These are phyloP conservation scores for Aepyceros melampus DNA, from an alignment of 2,113 vertebrate genomes.

Conservation along the genomic window DNA sequence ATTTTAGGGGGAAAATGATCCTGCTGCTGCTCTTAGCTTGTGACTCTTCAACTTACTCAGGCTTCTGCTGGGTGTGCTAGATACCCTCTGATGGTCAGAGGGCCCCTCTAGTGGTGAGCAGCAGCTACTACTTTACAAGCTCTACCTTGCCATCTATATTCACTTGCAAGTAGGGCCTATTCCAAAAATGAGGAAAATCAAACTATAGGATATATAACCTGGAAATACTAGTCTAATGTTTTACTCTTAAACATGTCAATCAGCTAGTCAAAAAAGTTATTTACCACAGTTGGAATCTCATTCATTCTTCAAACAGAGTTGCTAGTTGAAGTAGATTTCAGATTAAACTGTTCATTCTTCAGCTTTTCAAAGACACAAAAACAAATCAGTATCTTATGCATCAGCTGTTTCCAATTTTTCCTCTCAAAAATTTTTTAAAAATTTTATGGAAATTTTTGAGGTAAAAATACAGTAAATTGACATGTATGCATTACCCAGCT, in stretches of 20 bases:
- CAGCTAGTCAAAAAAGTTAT: not conserved
- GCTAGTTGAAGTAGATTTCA: not conserved
- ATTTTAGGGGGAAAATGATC: not conserved
- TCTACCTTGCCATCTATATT: not conserved
- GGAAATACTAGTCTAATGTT: not conserved
- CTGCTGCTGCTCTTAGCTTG: not conserved
- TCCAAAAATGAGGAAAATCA: not conserved
- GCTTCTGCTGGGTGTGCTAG: fast-evolving
- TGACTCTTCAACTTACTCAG: not conserved
- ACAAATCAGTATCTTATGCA: not conserved
- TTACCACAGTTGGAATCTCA: not conserved
- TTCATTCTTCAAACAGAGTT: not conserved
- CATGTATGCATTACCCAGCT: not conserved
- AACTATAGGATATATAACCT: not conserved
- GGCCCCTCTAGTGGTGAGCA: constrained; percentile 39
- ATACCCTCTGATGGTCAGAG: not conserved
- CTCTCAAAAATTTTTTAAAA: fast-evolving
- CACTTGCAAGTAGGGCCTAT: not conserved
- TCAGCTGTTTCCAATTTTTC: not conserved
- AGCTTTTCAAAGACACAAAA: not conserved
- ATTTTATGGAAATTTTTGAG: not conserved
- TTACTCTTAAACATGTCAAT: not conserved
- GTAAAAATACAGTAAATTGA: not conserved
- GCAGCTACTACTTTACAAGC: not conserved
- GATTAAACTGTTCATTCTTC: not conserved